Conservation (phyloP, 2,797 vertebrate species). For the Brotula barbata region DNA sequence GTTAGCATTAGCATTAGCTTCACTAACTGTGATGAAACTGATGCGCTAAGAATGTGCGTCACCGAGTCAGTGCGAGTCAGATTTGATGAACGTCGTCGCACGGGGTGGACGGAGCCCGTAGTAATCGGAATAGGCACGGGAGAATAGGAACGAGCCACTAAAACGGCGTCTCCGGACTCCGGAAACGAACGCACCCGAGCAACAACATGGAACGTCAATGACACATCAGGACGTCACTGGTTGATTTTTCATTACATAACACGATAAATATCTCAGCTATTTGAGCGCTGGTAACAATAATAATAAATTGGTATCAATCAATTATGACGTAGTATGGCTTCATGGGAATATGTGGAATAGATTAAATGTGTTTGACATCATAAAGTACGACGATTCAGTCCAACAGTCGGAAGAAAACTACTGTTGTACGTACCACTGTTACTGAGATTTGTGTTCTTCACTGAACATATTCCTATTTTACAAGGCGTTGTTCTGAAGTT, state of each 20-base stretch:
- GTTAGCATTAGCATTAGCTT: conserved; percentile 48
- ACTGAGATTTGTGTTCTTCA: too few relatives aligned
- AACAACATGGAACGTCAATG: not conserved
- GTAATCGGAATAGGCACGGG: accelerated
- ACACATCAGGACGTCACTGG: conserved; percentile 18
- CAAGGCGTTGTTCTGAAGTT: too few relatives aligned
- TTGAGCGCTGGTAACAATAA: not conserved
- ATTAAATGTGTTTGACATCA: too few relatives aligned
- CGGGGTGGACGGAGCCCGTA: conserved; percentile 30
- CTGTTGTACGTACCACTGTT: too few relatives aligned
- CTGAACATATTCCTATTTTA: too few relatives aligned
- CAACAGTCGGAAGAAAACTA: too few relatives aligned
- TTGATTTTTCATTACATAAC: conserved; percentile 29
- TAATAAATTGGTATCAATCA: too few relatives aligned
- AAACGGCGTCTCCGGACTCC: accelerated
- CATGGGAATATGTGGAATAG: too few relatives aligned
- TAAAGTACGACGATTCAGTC: too few relatives aligned
- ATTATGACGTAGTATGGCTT: too few relatives aligned
- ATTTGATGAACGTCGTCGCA: accelerated
- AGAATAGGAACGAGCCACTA: not conserved
- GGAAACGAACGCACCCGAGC: conserved; percentile 33
- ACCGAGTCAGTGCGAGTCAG: conserved; percentile 14
- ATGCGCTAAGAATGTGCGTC: conserved; percentile 46
- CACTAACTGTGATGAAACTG: not conserved
- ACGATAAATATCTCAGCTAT: not conserved